Conservation (phyloP, 2,888 invertebrate genomes). For the Fragum fragum region DNA sequence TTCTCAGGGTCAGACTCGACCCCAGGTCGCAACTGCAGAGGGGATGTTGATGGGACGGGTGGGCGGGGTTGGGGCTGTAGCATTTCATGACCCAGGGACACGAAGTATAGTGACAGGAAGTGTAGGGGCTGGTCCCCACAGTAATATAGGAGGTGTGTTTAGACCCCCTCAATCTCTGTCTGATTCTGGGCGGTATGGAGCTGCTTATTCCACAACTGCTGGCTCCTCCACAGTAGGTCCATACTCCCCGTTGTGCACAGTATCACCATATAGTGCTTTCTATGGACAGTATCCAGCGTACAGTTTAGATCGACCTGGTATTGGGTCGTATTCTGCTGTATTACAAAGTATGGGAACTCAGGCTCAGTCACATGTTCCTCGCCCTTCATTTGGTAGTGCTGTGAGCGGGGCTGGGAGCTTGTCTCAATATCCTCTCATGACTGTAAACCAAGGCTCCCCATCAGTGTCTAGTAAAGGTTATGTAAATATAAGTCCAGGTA, state of each 20-base stretch:
- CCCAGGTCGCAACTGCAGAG: slow-evolving; percentile 52
- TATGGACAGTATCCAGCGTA: slow-evolving; percentile 72
- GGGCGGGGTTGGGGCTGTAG: slow-evolving; percentile 57
- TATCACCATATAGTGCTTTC: slow-evolving; percentile 78
- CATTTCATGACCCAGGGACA: slow-evolving; percentile 53
- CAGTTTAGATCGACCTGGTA: slow-evolving; percentile 61
- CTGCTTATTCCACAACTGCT: slow-evolving; percentile 46
- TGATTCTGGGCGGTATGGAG: slow-evolving; percentile 66
- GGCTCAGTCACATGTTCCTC: slow-evolving; percentile 78
- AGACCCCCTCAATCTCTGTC: slow-evolving; percentile 75
- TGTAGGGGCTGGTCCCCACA: slow-evolving; percentile 70
- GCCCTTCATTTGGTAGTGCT: slow-evolving; percentile 62
- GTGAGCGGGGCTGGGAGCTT: slow-evolving; percentile 45
- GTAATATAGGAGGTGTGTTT: slow-evolving; percentile 68
- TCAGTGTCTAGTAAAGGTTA: slow-evolving; percentile 68
- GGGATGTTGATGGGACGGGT: slow-evolving; percentile 69
- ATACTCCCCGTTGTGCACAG: slow-evolving; percentile 64
- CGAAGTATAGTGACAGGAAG: slow-evolving; percentile 64
- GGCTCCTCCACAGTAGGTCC: slow-evolving; percentile 51
- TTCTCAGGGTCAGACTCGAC: slow-evolving; percentile 66
- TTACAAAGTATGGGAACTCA: slow-evolving; percentile 84
- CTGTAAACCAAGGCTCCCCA: slow-evolving; percentile 67
- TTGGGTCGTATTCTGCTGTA: slow-evolving; percentile 83
- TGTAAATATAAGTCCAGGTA: slow-evolving; percentile 41
- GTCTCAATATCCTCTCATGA: slow-evolving; percentile 69